A percentile compares a stretch with the other conserved stretches of the same genome.
Evolutionary conservation across 2,888 invertebrate genomes (phyloP).

Genomic region (Coleophora flavipennella): DNA sequence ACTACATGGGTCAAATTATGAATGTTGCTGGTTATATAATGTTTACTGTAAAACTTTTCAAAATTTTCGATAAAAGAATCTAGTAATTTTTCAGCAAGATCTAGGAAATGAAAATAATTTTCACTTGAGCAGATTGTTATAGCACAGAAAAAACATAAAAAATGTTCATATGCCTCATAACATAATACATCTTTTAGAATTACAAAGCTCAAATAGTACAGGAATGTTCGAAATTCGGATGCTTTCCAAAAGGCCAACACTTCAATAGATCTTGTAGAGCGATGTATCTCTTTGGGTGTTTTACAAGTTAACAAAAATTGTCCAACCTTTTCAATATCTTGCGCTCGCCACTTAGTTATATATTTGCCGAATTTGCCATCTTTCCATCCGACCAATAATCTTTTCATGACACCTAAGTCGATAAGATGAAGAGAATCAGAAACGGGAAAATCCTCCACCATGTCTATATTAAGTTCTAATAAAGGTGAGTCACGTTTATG

Average conservation of each 20-base stretch:
- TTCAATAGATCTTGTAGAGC: conserved; percentile 2
- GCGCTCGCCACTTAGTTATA: conserved; percentile 15
- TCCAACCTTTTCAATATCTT: conserved; percentile 8
- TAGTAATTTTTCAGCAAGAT: background rate
- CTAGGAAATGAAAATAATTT: conserved; percentile 2
- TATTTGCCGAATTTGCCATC: conserved; percentile 15
- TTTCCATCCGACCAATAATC: conserved; percentile 15
- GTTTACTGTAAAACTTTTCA: background rate
- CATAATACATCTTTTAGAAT: conserved; percentile 3
- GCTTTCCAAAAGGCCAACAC: conserved; percentile 8
- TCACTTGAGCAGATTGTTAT: conserved; percentile 7
- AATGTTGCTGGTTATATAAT: conserved; percentile 6
- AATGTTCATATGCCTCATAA: conserved; percentile 5
- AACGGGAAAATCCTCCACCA: conserved; percentile 20
- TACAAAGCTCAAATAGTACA: conserved; percentile 7
- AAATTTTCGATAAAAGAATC: background rate
- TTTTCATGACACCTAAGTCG: conserved; percentile 20
- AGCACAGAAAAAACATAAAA: conserved; percentile 4
- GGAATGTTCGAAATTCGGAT: conserved; percentile 8
- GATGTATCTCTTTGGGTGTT: conserved; percentile 7
- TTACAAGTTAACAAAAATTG: conserved; percentile 6
- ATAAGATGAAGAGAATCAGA: conserved; percentile 19
- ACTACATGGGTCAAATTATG: conserved; percentile 9
- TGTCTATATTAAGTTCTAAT: conserved; percentile 16
- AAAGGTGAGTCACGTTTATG: conserved; percentile 17